phyloP scores from a whole-genome alignment of 2,888 invertebrate genomes.

The Nomada lathburiana region DNA sequence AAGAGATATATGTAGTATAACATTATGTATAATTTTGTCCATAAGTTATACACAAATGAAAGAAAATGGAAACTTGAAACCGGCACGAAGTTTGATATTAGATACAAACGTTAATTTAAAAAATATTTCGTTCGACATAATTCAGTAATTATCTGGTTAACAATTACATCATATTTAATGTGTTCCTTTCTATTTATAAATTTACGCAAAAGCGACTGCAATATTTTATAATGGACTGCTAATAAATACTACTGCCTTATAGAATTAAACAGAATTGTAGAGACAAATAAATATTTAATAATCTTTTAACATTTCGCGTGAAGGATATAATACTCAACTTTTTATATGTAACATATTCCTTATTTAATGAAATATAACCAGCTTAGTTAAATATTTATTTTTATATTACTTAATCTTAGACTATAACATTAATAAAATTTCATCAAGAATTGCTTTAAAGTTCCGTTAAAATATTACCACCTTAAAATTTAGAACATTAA shows the following conservation, averaged over 20 bases:
- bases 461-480: too few species aligned
- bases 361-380: background rate
- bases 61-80: background rate
- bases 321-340: background rate
- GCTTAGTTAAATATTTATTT: background rate
- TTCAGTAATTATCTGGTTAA: slow-evolving; percentile 1
- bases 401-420: too few species aligned
- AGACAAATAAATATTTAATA: slow-evolving; percentile 15
- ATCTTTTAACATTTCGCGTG: background rate
- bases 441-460: too few species aligned
- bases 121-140: background rate
- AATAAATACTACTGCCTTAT: slow-evolving; percentile 24
- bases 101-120: background rate
- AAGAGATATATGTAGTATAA: background rate
- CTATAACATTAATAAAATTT: too few species aligned
- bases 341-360: background rate
- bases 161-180: background rate
- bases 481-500: too few species aligned
- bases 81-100: background rate
- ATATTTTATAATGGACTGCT: slow-evolving; percentile 30
- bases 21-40: background rate
- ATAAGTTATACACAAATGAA: background rate
- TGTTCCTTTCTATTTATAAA: background rate
- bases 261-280: slow-evolving; percentile 27
- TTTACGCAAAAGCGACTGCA: slow-evolving; percentile 4